These are phyloP conservation scores for Falcunculus frontatus DNA, from an alignment of 2,113 vertebrate species.

Conservation along the genomic window DNA sequence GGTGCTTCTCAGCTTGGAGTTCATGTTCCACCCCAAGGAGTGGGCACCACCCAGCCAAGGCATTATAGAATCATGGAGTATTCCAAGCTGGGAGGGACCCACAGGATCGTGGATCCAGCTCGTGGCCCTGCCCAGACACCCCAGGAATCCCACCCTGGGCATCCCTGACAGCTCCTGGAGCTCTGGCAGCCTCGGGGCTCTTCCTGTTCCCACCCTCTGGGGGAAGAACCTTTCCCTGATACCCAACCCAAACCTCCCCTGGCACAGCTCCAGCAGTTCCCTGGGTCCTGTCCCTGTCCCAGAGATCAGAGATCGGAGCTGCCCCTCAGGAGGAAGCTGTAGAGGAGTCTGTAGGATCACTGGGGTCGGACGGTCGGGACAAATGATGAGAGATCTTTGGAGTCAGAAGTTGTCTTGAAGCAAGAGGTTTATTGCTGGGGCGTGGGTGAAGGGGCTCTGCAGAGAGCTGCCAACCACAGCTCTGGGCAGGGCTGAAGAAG, in stretches of 20 bases:
- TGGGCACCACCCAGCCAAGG: background rate
- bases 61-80: rapidly evolving
- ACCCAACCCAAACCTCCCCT: rapidly evolving
- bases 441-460: too few relatives aligned
- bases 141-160: background rate
- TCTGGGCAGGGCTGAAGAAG: too few relatives aligned
- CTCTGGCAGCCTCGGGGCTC: background rate
- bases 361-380: too few relatives aligned
- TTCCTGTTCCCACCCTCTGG: too few relatives aligned
- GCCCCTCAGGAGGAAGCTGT: background rate
- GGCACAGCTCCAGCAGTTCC: rapidly evolving
- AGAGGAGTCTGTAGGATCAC: too few relatives aligned
- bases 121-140: background rate
- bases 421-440: too few relatives aligned
- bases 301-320: background rate
- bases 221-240: background rate
- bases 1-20: background rate
- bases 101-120: background rate
- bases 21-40: background rate
- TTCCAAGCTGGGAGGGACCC: background rate
- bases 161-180: background rate
- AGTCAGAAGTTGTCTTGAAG: too few relatives aligned
- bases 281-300: background rate
- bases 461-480: too few relatives aligned
- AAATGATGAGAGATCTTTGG: too few relatives aligned